A percentile compares a stretch with the other conserved stretches of the same genome.
These are phyloP conservation scores for Geophilus truncorum DNA, from an alignment of 2,888 invertebrate genomes.

Conservation along the genomic window DNA sequence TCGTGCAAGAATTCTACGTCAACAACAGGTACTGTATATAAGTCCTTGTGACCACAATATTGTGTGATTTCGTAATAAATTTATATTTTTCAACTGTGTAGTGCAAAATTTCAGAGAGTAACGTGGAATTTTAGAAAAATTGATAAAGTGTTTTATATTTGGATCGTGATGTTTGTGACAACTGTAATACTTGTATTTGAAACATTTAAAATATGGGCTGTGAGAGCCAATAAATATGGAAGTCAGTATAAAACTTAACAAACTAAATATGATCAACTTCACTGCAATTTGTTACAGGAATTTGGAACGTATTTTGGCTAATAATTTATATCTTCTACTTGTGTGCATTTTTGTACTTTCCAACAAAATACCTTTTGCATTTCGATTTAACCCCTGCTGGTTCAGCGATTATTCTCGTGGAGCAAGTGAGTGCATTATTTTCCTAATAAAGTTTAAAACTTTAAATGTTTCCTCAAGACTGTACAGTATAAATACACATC, in stretches of 20 bases:
- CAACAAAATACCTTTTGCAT: slow-evolving; percentile 41
- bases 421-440: not conserved
- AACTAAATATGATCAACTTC: not conserved
- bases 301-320: slow-evolving; percentile 41
- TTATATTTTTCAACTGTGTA: not conserved
- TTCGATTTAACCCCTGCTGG: not conserved
- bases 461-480: not conserved
- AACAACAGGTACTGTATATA: not conserved
- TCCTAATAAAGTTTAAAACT: not conserved
- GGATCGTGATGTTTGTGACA: not conserved
- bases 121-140: not conserved
- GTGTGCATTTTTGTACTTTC: slow-evolving; percentile 47
- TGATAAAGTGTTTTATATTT: not conserved
- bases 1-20: not conserved
- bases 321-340: slow-evolving; percentile 45
- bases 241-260: not conserved
- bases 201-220: not conserved
- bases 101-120: not conserved
- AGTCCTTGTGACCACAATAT: no score
- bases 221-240: not conserved
- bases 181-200: not conserved
- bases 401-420: not conserved
- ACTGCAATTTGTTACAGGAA: not conserved
- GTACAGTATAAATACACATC: no score
- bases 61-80: no score